Evolutionary conservation across 2,113 vertebrate species (phyloP), one percentile per base, ranked within the genome.

Genomic region (Gavia stellata): DNA sequence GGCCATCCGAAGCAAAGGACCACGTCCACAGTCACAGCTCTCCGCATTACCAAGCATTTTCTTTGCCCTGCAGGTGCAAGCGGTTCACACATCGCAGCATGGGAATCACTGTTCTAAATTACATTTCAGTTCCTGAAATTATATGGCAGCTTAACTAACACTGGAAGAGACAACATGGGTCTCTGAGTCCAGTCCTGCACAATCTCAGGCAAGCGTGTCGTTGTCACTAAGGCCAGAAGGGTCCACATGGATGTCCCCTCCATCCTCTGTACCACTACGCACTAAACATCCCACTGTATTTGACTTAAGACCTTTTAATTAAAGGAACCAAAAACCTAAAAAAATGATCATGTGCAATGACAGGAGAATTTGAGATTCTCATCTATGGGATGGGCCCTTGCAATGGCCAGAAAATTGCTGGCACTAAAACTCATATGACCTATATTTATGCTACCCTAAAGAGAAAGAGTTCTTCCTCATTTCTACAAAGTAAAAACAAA

Each of bases 21-120:
- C 42, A 63, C 0, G 0, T 26, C 25, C 50, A 53, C 8, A 58
- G 62, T 36, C 44, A 88, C 33, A 74, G 19, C 1, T 56, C 29
- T 31, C 16, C 1, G 0, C 29, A 81, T 29, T 23, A 10, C 3
- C 0, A 1, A 65, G 34, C 9, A 42, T 71, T 68, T 85, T 56
- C 58, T 93, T 80, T 59, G 17, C 34, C 34, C 34, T 68, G 66
- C 26, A 67, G 12, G 14, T 45, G 16, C 25, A 38, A 68, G 14
- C 20, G 5, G 34, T 74, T 79, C 50, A 67, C 44, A 81, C 12
- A 20, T 20, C 66, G 42, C 47, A 90, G 49, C 4, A 2, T 44
- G 18, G 40, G 18, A 90, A 79, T 52, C 34, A 21, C n/a, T 25
- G 33, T 28, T 50, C 12, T 58, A 56, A 85, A 74, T 34, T 71